These are phyloP conservation scores for Austrolebias charrua DNA, from an alignment of 2,797 vertebrate genomes.

Conservation along the genomic window DNA sequence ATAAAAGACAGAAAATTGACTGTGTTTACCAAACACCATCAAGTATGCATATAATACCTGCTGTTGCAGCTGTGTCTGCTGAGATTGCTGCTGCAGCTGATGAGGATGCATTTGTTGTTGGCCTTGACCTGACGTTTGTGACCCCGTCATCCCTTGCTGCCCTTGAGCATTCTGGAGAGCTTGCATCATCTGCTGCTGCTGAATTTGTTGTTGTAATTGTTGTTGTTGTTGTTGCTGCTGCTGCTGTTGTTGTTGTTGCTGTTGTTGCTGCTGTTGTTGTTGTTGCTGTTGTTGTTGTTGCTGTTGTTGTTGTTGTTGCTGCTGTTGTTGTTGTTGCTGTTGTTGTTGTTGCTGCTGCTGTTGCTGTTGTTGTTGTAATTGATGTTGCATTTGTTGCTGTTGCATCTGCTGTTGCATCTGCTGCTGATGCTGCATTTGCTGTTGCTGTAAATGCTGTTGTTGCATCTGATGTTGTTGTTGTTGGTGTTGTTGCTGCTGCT, in stretches of 20 bases:
- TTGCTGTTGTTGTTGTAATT: too few relatives aligned
- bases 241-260: constrained; percentile 44
- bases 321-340: too few relatives aligned
- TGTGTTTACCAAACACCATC: neutral
- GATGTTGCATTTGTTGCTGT: constrained; percentile 60
- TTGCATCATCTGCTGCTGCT: constrained; percentile 65
- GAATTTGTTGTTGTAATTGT: constrained; percentile 74
- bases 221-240: constrained; percentile 59
- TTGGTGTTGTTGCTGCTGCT: constrained; percentile 76
- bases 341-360: constrained; percentile 2
- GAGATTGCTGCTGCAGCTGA: constrained; percentile 83
- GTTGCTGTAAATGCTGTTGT: constrained; percentile 66
- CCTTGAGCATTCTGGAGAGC: constrained; percentile 72
- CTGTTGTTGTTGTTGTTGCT: too few relatives aligned
- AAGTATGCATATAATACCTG: constrained; percentile 60
- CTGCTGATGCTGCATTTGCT: constrained; percentile 69
- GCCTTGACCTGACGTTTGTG: constrained; percentile 73
- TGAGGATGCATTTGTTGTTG: constrained; percentile 88
- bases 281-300: constrained; percentile 47
- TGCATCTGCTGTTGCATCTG: constrained; percentile 61
- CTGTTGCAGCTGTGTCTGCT: constrained; percentile 84
- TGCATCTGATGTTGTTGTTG: constrained; percentile 57
- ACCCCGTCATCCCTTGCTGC: constrained; percentile 71
- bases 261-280: constrained; percentile 28
- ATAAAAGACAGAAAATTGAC: neutral